Evolutionary conservation across 2,113 vertebrate genomes (phyloP).

Genomic region (Isichthys henryi): DNA sequence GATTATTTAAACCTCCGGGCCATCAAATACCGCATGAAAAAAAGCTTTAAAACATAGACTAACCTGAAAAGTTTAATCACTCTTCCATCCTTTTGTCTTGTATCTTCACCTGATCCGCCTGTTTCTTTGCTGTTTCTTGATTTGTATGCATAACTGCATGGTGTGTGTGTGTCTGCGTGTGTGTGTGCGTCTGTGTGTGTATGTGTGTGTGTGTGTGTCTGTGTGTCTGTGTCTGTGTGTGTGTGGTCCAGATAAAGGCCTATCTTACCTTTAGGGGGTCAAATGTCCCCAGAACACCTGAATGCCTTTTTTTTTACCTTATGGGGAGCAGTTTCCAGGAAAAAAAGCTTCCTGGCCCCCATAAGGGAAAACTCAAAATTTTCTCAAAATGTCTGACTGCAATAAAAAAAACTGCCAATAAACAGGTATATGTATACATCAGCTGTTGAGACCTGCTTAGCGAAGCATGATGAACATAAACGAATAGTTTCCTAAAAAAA

Average conservation of each 20-base stretch:
- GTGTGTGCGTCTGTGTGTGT: not conserved
- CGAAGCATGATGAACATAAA: not conserved
- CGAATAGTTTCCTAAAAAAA: not conserved
- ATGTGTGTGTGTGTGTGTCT: not conserved
- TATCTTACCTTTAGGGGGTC: too few relatives aligned
- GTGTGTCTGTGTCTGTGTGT: not conserved
- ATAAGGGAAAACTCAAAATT: too few relatives aligned
- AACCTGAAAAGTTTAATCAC: not conserved
- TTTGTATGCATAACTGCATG: not conserved
- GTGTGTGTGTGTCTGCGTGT: not conserved
- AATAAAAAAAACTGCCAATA: not conserved
- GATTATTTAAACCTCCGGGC: slow-evolving; percentile 82
- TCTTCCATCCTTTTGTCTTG: not conserved
- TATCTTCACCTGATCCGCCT: not conserved
- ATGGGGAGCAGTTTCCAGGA: too few relatives aligned
- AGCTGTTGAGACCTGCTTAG: not conserved
- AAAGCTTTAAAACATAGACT: not conserved
- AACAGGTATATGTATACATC: not conserved
- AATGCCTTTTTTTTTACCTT: too few relatives aligned
- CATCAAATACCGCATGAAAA: slow-evolving; percentile 45
- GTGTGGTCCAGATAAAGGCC: not conserved
- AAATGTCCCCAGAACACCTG: too few relatives aligned
- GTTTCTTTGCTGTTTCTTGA: not conserved
- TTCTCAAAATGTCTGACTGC: too few relatives aligned
- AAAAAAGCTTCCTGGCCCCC: too few relatives aligned